Evolutionary conservation across 2,113 vertebrate genomes (phyloP).

Genomic region (Xiphophorus hellerii): DNA sequence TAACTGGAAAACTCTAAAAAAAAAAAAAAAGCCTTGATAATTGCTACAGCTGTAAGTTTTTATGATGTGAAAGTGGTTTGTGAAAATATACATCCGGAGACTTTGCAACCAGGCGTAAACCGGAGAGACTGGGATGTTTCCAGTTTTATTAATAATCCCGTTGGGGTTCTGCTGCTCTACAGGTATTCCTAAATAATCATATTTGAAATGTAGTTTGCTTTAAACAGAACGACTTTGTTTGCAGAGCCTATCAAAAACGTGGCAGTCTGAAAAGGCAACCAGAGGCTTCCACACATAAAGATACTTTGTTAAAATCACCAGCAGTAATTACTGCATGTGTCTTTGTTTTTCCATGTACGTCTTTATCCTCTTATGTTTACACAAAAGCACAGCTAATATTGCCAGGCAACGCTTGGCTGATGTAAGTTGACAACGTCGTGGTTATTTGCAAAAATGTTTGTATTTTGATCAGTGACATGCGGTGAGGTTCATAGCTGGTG

Average conservation of each 20-base stretch:
- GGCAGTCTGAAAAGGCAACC: neutral
- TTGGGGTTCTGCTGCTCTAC: neutral
- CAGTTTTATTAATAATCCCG: neutral
- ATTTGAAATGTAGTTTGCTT: neutral
- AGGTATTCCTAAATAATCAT: neutral
- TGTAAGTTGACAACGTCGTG: too few relatives aligned
- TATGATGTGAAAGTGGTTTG: neutral
- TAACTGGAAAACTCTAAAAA: conserved; percentile 29
- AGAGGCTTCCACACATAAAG: neutral
- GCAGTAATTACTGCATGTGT: too few relatives aligned
- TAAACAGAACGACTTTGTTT: neutral
- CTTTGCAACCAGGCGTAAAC: neutral
- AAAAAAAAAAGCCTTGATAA: too few relatives aligned
- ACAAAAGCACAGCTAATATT: too few relatives aligned
- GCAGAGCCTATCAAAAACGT: too few relatives aligned
- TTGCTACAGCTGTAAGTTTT: neutral
- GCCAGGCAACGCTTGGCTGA: too few relatives aligned
- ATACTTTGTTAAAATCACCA: neutral
- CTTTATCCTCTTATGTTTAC: too few relatives aligned
- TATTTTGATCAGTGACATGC: too few relatives aligned
- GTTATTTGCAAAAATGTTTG: too few relatives aligned
- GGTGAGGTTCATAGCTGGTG: too few relatives aligned
- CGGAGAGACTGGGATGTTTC: neutral
- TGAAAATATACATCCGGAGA: neutral
- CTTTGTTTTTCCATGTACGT: too few relatives aligned